phyloP scores from a whole-genome alignment of 1,140 invertebrate species.

The Lordiphosa collinella region DNA sequence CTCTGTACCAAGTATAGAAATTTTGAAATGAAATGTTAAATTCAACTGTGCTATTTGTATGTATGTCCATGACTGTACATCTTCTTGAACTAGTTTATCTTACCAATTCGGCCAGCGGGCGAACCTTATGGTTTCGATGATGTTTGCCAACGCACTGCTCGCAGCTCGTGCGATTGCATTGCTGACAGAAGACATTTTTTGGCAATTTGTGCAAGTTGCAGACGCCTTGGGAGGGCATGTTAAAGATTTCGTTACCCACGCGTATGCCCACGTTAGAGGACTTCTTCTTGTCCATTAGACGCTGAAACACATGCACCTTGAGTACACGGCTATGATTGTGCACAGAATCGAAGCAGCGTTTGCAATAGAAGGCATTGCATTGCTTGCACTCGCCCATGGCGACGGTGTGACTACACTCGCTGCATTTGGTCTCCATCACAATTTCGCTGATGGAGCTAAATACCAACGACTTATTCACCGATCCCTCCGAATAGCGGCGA shows the following conservation, averaged over 20 bases:
- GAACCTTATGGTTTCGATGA: slow-evolving; percentile 9
- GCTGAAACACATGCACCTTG: slow-evolving; percentile 34
- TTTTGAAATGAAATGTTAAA: too few species aligned
- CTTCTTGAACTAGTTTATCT: too few species aligned
- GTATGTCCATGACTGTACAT: too few species aligned
- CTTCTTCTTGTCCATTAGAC: background rate
- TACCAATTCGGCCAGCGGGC: slow-evolving; percentile 17
- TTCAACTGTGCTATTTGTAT: too few species aligned
- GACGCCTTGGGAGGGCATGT: slow-evolving; percentile 3
- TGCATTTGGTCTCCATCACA: slow-evolving; percentile 34
- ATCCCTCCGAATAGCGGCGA: slow-evolving; percentile 10
- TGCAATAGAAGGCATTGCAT: slow-evolving; percentile 60
- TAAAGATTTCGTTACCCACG: slow-evolving; percentile 30
- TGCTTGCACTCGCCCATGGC: slow-evolving; percentile 44
- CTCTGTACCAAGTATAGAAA: too few species aligned
- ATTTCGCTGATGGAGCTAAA: slow-evolving; percentile 1
- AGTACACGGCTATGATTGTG: slow-evolving; percentile 59
- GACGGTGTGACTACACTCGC: slow-evolving; percentile 35
- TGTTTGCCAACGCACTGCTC: background rate
- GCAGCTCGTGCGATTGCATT: slow-evolving; percentile 20
- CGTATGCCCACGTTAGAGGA: background rate
- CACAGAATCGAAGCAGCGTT: slow-evolving; percentile 47
- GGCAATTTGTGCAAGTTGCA: slow-evolving; percentile 26
- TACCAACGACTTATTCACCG: slow-evolving; percentile 26
- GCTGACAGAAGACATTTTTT: slow-evolving; percentile 24